Percentiles rank a stretch among this genome's conserved stretches.
These are phyloP conservation scores for Spodoptera frugiperda DNA, from an alignment of 1,140 invertebrate species.

Conservation along the genomic window DNA sequence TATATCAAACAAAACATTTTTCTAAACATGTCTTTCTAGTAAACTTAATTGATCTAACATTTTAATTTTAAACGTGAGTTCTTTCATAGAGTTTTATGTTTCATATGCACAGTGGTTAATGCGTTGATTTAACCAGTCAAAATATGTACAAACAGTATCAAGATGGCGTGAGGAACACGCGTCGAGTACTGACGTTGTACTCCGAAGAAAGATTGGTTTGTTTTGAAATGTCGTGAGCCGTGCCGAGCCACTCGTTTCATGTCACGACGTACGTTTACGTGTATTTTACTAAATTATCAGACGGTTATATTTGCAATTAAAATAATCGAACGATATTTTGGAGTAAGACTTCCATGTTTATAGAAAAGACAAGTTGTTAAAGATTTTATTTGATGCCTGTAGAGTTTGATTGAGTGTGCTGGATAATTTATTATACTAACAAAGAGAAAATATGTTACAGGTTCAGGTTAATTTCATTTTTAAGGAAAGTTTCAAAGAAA, in stretches of 20 bases:
- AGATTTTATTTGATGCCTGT: not conserved
- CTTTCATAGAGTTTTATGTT: conserved; percentile 43
- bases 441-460: not conserved
- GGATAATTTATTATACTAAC: not conserved
- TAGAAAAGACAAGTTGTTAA: not conserved
- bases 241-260: conserved; percentile 70
- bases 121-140: conserved; percentile 75
- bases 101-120: conserved; percentile 63
- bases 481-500: not conserved
- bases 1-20: not conserved
- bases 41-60: not conserved
- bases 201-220: conserved; percentile 70
- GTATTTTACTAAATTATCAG: conserved; percentile 57
- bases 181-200: conserved; percentile 69
- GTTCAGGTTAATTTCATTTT: not conserved
- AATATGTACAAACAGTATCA: conserved; percentile 78
- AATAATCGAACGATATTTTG: conserved; percentile 37
- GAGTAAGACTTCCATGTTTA: not conserved
- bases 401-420: not conserved
- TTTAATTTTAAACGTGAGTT: not conserved
- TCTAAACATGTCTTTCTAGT: not conserved
- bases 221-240: conserved; percentile 81
- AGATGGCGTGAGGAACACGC: conserved; percentile 66
- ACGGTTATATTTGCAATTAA: conserved; percentile 38
- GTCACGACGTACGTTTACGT: conserved; percentile 57